Evolutionary conservation across 2,888 invertebrate genomes (phyloP).

Genomic region (Zonitis immaculata): DNA sequence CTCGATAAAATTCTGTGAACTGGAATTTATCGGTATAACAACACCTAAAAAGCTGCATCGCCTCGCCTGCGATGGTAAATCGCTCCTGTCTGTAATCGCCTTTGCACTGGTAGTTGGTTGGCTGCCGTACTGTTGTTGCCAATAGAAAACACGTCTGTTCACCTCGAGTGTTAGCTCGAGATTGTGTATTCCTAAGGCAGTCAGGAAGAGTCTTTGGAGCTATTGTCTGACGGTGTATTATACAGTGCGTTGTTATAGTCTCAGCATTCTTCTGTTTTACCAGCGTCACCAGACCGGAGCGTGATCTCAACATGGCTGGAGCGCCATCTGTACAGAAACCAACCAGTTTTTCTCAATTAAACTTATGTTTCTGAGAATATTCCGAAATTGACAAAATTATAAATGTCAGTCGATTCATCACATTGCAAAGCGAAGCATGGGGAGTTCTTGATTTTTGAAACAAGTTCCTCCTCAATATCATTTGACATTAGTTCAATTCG

Average conservation of each 20-base stretch:
- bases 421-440: constrained; percentile 21
- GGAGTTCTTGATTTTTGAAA: constrained; percentile 9
- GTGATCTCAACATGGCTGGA: constrained; percentile 23
- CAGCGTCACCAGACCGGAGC: constrained; percentile 20
- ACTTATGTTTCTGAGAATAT: constrained; percentile 19
- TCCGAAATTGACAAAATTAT: constrained; percentile 13
- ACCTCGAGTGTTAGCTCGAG: no score
- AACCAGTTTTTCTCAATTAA: constrained; percentile 19
- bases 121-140: no score
- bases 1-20: no score
- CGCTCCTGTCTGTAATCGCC: no score
- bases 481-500: constrained; percentile 14
- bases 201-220: constrained; percentile 19
- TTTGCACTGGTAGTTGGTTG: no score
- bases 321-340: constrained; percentile 24
- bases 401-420: constrained; percentile 24
- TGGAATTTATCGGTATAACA: no score
- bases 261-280: constrained; percentile 24
- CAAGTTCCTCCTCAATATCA: constrained; percentile 1
- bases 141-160: no score
- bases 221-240: constrained; percentile 23
- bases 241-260: constrained; percentile 23
- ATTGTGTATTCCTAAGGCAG: constrained; percentile 15
- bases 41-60: no score
- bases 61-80: no score